Conservation (phyloP, 2,113 vertebrate genomes). For the Protobothrops mucrosquamatus region DNA sequence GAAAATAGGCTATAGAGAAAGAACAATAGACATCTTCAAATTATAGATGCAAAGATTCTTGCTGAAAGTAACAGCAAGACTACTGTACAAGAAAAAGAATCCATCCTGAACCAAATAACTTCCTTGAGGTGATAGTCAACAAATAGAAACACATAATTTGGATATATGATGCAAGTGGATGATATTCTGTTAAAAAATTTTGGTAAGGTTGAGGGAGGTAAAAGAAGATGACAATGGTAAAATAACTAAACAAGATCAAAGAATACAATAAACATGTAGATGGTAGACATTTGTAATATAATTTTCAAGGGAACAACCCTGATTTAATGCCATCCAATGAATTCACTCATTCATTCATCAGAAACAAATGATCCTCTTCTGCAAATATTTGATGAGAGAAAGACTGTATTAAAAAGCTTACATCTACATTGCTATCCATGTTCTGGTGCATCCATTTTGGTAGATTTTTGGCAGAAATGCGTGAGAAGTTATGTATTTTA, state of each 20-base stretch:
- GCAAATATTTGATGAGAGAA: background rate
- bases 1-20: background rate
- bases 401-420: too few species aligned
- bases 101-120: background rate
- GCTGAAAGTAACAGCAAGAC: background rate
- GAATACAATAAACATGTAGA: background rate
- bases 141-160: background rate
- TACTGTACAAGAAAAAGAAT: background rate
- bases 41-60: background rate
- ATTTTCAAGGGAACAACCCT: background rate
- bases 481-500: background rate
- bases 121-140: background rate
- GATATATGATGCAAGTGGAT: background rate
- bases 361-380: background rate
- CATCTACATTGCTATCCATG: too few species aligned
- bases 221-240: background rate
- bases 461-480: background rate
- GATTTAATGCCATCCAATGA: background rate
- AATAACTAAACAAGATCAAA: background rate
- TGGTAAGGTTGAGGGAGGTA: background rate
- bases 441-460: background rate
- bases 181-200: background rate
- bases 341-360: background rate
- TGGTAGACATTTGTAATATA: background rate
- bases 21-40: background rate